phyloP scores from a whole-genome alignment of 2,797 vertebrate genomes.

The Ispidina lecontei region DNA sequence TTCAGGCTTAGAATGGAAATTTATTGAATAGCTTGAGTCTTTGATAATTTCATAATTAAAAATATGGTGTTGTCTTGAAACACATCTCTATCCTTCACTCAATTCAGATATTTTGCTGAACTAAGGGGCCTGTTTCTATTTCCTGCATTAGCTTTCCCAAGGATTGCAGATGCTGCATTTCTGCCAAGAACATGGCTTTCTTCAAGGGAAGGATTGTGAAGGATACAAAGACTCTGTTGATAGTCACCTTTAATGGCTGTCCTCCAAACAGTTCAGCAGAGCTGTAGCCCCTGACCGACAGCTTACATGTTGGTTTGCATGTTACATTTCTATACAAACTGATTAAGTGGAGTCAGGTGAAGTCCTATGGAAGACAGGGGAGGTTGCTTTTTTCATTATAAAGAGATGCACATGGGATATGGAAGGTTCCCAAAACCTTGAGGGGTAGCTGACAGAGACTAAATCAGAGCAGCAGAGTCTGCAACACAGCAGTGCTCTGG shows the following conservation, averaged over 20 bases:
- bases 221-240: background rate
- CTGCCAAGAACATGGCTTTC: background rate
- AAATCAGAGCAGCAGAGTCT: background rate
- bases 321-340: background rate
- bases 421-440: background rate
- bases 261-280: background rate
- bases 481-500: background rate
- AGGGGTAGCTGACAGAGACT: background rate
- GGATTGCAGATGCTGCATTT: background rate
- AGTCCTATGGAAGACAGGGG: background rate
- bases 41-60: background rate
- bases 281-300: background rate
- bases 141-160: background rate
- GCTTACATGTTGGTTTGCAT: background rate
- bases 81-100: background rate
- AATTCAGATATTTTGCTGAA: background rate
- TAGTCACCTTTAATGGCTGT: background rate
- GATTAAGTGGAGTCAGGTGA: background rate
- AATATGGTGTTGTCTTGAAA: background rate
- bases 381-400: fast-evolving
- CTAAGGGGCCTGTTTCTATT: background rate
- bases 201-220: background rate
- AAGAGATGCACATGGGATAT: background rate
- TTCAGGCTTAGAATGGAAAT: background rate
- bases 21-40: background rate